These are phyloP conservation scores for Tetrao urogallus DNA, from an alignment of 2,113 vertebrate species.

Conservation along the genomic window DNA sequence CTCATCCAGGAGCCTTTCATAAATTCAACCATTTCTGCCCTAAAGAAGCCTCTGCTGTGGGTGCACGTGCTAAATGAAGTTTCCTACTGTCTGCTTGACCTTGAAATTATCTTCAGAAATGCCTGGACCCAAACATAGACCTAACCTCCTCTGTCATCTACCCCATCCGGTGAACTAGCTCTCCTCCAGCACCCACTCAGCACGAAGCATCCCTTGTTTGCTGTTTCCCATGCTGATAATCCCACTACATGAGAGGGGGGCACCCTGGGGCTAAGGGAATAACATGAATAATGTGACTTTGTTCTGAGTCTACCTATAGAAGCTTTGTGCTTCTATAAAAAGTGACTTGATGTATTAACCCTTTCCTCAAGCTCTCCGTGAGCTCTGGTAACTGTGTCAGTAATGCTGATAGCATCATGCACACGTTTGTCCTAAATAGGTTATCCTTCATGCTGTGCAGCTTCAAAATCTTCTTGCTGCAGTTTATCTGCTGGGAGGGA, in stretches of 20 bases:
- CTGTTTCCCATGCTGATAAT: rapidly evolving
- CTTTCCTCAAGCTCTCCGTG: rapidly evolving
- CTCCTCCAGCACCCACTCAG: not conserved
- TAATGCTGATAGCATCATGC: slow-evolving; percentile 13
- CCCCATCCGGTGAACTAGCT: not conserved
- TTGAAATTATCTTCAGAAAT: not conserved
- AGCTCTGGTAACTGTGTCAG: not conserved
- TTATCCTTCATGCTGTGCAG: slow-evolving; percentile 9
- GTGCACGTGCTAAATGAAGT: not conserved
- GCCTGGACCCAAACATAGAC: not conserved
- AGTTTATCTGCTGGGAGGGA: slow-evolving; percentile 29
- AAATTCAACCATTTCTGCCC: slow-evolving; percentile 29
- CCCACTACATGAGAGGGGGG: rapidly evolving
- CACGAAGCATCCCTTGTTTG: not conserved
- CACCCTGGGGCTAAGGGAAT: not conserved
- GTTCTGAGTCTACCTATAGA: rapidly evolving
- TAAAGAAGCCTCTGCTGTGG: not conserved
- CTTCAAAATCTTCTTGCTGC: slow-evolving; percentile 12
- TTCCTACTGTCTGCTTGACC: not conserved
- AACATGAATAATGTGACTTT: not conserved
- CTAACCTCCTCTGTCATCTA: not conserved
- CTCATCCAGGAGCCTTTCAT: not conserved
- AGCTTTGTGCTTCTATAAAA: not conserved
- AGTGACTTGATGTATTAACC: not conserved
- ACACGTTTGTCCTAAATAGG: slow-evolving; percentile 42